Base-by-base conservation (phyloP, 2,113 vertebrate species). In the Dasyprocta punctata region DNA sequence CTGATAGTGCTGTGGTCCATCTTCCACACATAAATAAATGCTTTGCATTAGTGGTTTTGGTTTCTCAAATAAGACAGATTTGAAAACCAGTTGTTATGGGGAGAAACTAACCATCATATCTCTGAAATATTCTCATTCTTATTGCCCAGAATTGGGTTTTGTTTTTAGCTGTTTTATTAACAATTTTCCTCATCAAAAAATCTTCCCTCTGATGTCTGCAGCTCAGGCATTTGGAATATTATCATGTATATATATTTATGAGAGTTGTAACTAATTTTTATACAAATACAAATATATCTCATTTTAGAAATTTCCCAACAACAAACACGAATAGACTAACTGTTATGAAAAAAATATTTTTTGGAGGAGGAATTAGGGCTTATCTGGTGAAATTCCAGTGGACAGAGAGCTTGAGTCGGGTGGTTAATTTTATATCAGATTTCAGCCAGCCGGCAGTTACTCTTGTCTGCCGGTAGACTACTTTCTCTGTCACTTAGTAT, bases 401-500 rank as follows among this genome's bases (percentile, higher is more conserved):
- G 97, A 78, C 60, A 96, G 95, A 97, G 52, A 97, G 92, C 96
- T 98, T 98, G 98, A 98, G 92, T 52, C 38, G 17, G 85, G 97
- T 97, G 87, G 94, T 98, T 99, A 98, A 99, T 99, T 99, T 98
- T 98, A 97, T 98, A 98, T 98, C 98, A 98, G 26, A 98, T 99
- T 99, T 98, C 98, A 99, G 98, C 96, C 56, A 65, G 98, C 98
- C 97, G 49, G 98, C 97, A 97, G 98, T 98, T 99, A 98, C 98
- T 98, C 98, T 97, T 92, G 97, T 98, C 98, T 98, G 98, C 98
- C 47, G 90, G 97, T 97, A 98, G 98, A 97, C 98, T 98, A 97
- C 98, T 98, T 98, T 98, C 98, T 98, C 98, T 99, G 98, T 99
- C 99, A 98, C 97, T 94, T 97, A 98, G 98, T 98, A 98, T 99